These are phyloP conservation scores for Psammodynastes pulverulentus DNA, from an alignment of 2,113 vertebrate species.

Conservation along the genomic window DNA sequence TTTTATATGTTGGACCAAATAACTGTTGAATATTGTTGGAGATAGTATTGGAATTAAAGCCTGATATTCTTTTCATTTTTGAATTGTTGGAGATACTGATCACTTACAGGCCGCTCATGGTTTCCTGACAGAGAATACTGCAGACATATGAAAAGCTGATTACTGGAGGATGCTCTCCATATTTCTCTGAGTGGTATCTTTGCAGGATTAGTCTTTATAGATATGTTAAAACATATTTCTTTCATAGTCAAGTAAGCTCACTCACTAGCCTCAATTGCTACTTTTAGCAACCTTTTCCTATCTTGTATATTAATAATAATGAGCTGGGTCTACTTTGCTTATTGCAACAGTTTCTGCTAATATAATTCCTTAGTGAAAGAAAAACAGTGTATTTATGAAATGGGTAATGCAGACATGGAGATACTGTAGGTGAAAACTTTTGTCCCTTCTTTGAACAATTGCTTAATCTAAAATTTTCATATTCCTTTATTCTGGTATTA, in stretches of 20 bases:
- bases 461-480: constrained; percentile 39
- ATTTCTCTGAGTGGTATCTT: constrained; percentile 66
- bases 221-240: constrained; percentile 35
- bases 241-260: constrained; percentile 20
- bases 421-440: not conserved
- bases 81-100: constrained; percentile 13
- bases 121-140: constrained; percentile 61
- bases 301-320: constrained; percentile 58
- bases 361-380: constrained; percentile 27
- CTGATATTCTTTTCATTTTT: not conserved
- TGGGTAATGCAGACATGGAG: constrained; percentile 23
- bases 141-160: constrained; percentile 62
- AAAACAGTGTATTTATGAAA: constrained; percentile 20
- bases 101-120: constrained; percentile 52
- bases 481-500: constrained; percentile 53
- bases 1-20: not conserved
- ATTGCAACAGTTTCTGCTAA: constrained; percentile 40
- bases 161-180: constrained; percentile 54
- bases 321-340: constrained; percentile 61
- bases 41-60: not conserved
- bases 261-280: constrained; percentile 39
- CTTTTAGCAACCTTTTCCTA: constrained; percentile 80
- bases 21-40: not conserved
- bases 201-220: constrained; percentile 41
- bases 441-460: constrained; percentile 30